These are phyloP conservation scores for Epizoanthus fatuus DNA, from an alignment of 92 coral and sea anemone genomes.

Conservation along the genomic window DNA sequence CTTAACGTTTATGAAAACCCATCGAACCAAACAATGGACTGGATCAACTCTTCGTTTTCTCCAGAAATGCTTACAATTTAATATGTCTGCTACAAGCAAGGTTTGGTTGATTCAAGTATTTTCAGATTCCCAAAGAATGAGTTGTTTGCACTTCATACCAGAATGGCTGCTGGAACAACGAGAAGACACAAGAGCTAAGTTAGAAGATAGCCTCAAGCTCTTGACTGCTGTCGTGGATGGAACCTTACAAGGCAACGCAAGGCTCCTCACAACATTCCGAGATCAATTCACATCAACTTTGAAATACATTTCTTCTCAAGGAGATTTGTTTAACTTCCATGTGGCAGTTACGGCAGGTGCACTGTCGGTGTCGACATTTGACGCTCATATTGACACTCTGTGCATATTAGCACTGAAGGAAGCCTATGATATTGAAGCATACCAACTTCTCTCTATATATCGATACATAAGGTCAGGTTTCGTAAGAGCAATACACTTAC, in stretches of 20 bases:
- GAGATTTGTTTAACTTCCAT: background rate
- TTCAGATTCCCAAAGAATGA: background rate
- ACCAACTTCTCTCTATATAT: conserved; percentile 7
- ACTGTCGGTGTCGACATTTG: conserved; percentile 11
- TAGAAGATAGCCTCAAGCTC: background rate
- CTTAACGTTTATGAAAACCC: background rate
- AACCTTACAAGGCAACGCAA: background rate
- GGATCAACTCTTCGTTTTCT: background rate
- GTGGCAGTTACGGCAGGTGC: conserved; percentile 24
- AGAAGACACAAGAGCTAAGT: background rate
- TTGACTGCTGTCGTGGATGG: background rate
- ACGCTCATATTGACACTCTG: background rate
- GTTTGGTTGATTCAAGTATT: background rate
- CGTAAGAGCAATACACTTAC: background rate
- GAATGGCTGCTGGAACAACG: conserved; percentile 2
- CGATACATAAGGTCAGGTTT: conserved; percentile 5
- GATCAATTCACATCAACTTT: background rate
- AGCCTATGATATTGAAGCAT: background rate
- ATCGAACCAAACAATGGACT: background rate
- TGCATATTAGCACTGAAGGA: background rate
- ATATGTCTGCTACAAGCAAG: background rate
- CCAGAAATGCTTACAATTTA: background rate
- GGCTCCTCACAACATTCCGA: background rate
- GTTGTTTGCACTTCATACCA: background rate
- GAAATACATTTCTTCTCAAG: background rate